A percentile compares a stretch with the other conserved stretches of the same genome.
phyloP scores from a whole-genome alignment of 2,113 vertebrate genomes.

The Colistium nudipinnis region DNA sequence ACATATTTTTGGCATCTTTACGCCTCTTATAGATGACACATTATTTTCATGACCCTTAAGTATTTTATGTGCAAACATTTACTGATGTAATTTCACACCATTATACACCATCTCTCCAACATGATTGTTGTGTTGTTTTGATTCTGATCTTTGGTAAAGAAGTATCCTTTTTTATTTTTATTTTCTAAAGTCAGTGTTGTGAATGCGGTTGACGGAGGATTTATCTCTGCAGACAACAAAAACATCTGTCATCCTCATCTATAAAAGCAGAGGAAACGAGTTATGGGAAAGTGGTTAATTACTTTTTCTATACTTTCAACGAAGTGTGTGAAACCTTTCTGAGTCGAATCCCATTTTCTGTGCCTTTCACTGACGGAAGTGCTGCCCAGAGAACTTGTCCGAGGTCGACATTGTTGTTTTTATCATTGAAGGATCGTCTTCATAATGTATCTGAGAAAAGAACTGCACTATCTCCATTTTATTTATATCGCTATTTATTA shows the following conservation, averaged over 20 bases:
- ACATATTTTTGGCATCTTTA: neutral
- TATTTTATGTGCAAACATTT: neutral
- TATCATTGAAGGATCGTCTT: neutral
- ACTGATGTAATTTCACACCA: neutral
- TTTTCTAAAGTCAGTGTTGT: neutral
- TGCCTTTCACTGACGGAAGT: neutral
- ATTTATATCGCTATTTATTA: neutral
- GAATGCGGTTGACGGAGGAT: constrained; percentile 9
- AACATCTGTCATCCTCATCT: constrained; percentile 33
- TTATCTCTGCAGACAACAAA: constrained; percentile 36
- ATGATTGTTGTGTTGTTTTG: constrained; percentile 5
- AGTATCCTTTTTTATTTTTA: neutral
- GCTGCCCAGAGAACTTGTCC: neutral
- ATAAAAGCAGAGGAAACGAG: constrained; percentile 33
- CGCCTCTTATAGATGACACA: neutral
- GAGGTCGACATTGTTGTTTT: neutral
- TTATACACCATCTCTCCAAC: neutral
- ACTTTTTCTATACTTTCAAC: constrained; percentile 1
- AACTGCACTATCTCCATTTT: neutral
- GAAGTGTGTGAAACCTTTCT: neutral
- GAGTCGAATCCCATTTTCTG: neutral
- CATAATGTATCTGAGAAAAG: neutral
- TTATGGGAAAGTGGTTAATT: constrained; percentile 11
- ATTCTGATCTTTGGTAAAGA: constrained; percentile 1
- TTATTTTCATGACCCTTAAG: neutral